Conservation (phyloP, 2,888 invertebrate genomes). For the Aradus depressus region DNA sequence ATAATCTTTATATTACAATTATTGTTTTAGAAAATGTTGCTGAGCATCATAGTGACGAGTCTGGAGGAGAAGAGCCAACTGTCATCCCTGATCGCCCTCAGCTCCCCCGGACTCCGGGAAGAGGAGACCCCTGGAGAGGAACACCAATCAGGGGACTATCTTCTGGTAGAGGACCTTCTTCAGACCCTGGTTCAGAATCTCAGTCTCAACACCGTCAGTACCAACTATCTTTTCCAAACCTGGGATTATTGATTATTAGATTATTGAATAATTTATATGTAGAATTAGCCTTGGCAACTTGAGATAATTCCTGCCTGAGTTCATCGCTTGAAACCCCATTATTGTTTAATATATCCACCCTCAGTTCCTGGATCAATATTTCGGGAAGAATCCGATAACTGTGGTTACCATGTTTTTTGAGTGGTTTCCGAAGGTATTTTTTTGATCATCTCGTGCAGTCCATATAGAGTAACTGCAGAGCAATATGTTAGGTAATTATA, state of each 20-base stretch:
- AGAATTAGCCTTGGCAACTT: no score
- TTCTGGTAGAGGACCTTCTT: constrained; percentile 43
- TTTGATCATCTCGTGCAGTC: no score
- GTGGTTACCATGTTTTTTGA: no score
- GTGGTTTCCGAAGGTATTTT: no score
- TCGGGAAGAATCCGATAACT: no score
- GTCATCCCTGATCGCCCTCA: constrained; percentile 41
- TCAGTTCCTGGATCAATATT: no score
- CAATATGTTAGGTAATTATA: no score
- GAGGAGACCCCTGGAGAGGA: constrained; percentile 15
- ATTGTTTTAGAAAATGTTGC: constrained; percentile 41
- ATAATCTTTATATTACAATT: neutral
- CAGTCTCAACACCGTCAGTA: constrained; percentile 42
- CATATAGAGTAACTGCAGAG: no score
- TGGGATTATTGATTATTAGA: neutral
- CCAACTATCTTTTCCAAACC: neutral
- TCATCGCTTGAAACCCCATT: no score
- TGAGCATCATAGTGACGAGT: constrained; percentile 48
- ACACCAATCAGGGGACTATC: constrained; percentile 29
- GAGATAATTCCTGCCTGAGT: no score
- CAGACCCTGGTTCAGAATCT: constrained; percentile 45
- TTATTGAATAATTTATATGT: no score
- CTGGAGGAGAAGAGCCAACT: constrained; percentile 49
- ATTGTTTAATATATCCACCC: no score
- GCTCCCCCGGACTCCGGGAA: constrained; percentile 37